Evolutionary conservation across 1,140 invertebrate genomes (phyloP).

Genomic region (Cepaea nemoralis): DNA sequence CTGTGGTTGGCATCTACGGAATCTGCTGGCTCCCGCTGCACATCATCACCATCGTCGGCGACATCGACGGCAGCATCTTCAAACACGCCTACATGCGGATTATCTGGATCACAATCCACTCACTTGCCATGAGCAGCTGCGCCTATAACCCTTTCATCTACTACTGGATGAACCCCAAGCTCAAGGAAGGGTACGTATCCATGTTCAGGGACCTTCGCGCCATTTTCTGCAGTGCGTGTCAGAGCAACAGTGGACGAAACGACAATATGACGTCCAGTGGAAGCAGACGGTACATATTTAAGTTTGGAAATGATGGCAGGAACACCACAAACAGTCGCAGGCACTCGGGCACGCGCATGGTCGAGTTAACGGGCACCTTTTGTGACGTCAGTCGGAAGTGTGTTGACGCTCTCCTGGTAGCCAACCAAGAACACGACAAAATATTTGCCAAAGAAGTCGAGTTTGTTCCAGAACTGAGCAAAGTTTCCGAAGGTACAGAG

Average conservation of each 20-base stretch:
- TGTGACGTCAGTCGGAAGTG: background rate
- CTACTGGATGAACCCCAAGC: constrained; percentile 89
- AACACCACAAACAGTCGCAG: background rate
- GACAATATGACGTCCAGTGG: background rate
- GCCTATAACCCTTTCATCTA: constrained; percentile 94
- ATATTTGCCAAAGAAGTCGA: background rate
- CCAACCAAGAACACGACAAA: background rate
- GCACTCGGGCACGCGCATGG: constrained; percentile 11
- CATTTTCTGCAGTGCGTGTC: constrained; percentile 7
- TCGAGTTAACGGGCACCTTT: constrained; percentile 8
- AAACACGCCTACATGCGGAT: constrained; percentile 71
- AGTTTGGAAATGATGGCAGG: background rate
- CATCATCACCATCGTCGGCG: constrained; percentile 72
- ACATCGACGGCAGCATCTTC: constrained; percentile 60
- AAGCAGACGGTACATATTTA: background rate
- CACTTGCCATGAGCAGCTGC: constrained; percentile 89
- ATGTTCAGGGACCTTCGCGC: constrained; percentile 40
- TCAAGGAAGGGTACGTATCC: constrained; percentile 74
- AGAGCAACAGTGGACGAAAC: background rate
- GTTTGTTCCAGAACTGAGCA: constrained; percentile 21
- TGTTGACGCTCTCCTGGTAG: background rate
- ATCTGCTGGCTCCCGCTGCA: constrained; percentile 89
- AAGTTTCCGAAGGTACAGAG: constrained; percentile 25
- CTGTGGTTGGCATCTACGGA: constrained; percentile 86
- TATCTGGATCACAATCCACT: constrained; percentile 74